phyloP scores from a whole-genome alignment of 2,113 vertebrate species.

The Leucoraja erinaceus region DNA sequence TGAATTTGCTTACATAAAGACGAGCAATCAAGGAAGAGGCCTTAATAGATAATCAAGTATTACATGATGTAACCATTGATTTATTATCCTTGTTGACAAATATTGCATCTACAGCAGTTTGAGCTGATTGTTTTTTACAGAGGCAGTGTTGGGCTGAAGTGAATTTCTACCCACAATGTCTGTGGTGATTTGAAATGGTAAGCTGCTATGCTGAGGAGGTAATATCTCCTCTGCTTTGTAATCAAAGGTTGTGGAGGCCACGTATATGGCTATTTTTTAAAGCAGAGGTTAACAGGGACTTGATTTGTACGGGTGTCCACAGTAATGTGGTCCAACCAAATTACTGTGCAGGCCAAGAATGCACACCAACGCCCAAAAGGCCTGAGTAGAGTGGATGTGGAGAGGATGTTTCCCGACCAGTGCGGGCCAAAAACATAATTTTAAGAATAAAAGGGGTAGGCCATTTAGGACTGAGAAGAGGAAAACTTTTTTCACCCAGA shows the following conservation, averaged over 20 bases:
- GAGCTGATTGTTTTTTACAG: neutral
- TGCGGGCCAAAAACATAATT: too few relatives aligned
- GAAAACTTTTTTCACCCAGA: too few relatives aligned
- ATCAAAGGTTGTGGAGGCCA: neutral
- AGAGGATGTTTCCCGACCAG: too few relatives aligned
- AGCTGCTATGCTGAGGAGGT: neutral
- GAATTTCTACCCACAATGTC: neutral
- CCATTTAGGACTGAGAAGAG: too few relatives aligned
- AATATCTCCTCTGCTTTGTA: neutral
- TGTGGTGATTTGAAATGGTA: neutral
- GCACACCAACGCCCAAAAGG: too few relatives aligned
- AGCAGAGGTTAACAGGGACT: too few relatives aligned
- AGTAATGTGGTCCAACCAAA: too few relatives aligned
- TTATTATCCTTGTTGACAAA: neutral
- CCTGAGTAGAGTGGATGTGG: too few relatives aligned
- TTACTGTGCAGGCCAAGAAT: too few relatives aligned
- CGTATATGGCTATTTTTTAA: too few relatives aligned
- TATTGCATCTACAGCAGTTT: neutral
- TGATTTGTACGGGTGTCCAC: too few relatives aligned
- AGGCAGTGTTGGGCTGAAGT: neutral
- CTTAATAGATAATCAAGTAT: neutral
- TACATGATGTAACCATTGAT: neutral
- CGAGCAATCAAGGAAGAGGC: neutral
- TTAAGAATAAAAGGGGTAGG: too few relatives aligned
- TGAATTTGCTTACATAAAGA: neutral